Percentiles rank a stretch among this genome's conserved stretches.
phyloP scores from a whole-genome alignment of 2,113 vertebrate species.

The Menura novaehollandiae region DNA sequence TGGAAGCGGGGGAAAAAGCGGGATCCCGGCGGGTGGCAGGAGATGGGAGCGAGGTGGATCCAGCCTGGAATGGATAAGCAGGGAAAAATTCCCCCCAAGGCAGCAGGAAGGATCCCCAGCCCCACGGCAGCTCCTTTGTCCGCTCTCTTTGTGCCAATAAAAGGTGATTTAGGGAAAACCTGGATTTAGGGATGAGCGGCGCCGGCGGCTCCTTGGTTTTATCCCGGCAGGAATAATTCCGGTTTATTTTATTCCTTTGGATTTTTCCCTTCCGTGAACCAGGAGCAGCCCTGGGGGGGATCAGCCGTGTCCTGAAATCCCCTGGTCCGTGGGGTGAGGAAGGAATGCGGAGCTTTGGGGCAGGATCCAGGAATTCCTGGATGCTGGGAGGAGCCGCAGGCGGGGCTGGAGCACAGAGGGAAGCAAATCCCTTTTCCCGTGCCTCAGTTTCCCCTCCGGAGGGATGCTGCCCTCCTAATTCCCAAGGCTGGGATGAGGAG shows the following conservation, averaged over 20 bases:
- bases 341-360: neutral
- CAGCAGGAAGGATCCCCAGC: neutral
- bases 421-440: neutral
- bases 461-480: constrained; percentile 31
- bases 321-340: neutral
- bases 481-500: neutral
- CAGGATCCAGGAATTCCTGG: neutral
- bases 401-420: neutral
- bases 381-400: neutral
- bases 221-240: neutral
- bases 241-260: neutral
- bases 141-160: neutral
- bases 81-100: neutral
- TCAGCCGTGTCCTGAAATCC: accelerated
- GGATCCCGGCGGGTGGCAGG: neutral
- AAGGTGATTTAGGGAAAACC: neutral
- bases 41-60: neutral
- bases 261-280: too few relatives aligned
- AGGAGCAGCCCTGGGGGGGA: neutral
- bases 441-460: constrained; percentile 13
- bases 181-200: neutral
- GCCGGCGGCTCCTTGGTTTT: neutral
- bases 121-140: neutral
- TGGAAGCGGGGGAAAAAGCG: accelerated
- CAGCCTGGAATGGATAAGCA: neutral